These are phyloP conservation scores for Ataeniobius toweri DNA, from an alignment of 2,797 vertebrate species.

Conservation along the genomic window DNA sequence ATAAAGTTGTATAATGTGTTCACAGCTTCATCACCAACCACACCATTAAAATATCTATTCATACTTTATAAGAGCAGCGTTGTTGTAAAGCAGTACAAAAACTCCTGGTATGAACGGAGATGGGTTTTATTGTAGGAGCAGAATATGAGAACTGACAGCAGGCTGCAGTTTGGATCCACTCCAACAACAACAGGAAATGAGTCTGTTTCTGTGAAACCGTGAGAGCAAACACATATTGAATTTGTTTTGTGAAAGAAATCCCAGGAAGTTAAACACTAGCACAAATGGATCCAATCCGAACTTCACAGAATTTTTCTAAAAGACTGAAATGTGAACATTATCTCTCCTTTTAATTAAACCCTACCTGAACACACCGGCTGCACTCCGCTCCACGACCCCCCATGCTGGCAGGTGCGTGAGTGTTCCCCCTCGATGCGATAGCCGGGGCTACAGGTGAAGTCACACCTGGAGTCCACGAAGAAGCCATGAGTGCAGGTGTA, in stretches of 20 bases:
- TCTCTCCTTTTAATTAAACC: background rate
- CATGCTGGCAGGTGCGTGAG: conserved; percentile 86
- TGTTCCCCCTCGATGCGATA: conserved; percentile 89
- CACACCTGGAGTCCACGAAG: conserved; percentile 89
- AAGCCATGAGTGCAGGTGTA: conserved; percentile 87
- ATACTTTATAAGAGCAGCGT: background rate
- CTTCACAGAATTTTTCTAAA: background rate
- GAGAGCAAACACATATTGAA: background rate
- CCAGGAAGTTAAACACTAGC: background rate
- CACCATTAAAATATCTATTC: background rate
- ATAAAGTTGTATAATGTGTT: background rate
- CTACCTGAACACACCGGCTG: conserved; percentile 93
- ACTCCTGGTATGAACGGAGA: no score
- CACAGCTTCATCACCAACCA: background rate
- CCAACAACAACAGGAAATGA: conserved; percentile 9
- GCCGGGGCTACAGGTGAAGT: conserved; percentile 86
- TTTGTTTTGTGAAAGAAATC: background rate
- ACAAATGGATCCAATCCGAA: background rate
- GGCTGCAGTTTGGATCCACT: conserved; percentile 23
- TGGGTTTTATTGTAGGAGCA: background rate
- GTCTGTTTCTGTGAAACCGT: background rate
- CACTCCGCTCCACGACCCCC: conserved; percentile 85
- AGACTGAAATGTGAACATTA: background rate
- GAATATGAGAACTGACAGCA: conserved; percentile 5
- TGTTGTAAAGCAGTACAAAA: background rate